phyloP scores from a whole-genome alignment of 2,797 vertebrate species.

The Benthosema pterotum region DNA sequence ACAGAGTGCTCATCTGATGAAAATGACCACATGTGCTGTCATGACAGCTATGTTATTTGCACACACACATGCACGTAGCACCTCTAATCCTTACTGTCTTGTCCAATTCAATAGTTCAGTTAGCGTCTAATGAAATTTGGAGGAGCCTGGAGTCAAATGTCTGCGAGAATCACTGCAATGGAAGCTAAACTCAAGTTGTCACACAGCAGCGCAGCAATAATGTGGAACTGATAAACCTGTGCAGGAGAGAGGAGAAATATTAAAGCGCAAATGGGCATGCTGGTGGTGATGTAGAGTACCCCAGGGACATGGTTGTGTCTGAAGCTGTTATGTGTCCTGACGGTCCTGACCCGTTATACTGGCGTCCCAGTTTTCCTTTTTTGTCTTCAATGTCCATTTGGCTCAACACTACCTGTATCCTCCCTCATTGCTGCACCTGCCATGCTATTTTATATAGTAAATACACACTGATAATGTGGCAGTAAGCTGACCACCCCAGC shows the following conservation, averaged over 20 bases:
- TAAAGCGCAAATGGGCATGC: constrained; percentile 38
- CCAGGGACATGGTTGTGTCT: constrained; percentile 42
- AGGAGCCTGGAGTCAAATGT: constrained; percentile 49
- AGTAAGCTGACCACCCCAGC: too few species aligned
- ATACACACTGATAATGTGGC: too few species aligned
- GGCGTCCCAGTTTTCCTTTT: too few species aligned
- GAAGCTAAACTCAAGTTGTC: constrained; percentile 42
- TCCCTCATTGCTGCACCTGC: too few species aligned
- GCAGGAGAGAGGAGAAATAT: constrained; percentile 58
- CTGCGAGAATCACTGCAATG: constrained; percentile 44
- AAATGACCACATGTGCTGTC: constrained; percentile 46
- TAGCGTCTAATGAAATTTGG: constrained; percentile 71
- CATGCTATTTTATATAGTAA: too few species aligned
- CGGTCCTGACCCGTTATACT: too few species aligned
- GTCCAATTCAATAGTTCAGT: constrained; percentile 55
- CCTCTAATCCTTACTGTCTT: constrained; percentile 39
- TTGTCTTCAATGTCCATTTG: too few species aligned
- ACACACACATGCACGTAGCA: constrained; percentile 23
- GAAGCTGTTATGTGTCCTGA: not conserved
- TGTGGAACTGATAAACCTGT: constrained; percentile 37
- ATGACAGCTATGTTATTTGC: constrained; percentile 36
- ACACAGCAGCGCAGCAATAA: constrained; percentile 43
- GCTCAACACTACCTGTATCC: too few species aligned
- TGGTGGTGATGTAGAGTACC: constrained; percentile 29
- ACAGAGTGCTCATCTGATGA: constrained; percentile 25